Base-by-base conservation (phyloP, 2,888 invertebrate genomes). In the Ametastegia equiseti region DNA sequence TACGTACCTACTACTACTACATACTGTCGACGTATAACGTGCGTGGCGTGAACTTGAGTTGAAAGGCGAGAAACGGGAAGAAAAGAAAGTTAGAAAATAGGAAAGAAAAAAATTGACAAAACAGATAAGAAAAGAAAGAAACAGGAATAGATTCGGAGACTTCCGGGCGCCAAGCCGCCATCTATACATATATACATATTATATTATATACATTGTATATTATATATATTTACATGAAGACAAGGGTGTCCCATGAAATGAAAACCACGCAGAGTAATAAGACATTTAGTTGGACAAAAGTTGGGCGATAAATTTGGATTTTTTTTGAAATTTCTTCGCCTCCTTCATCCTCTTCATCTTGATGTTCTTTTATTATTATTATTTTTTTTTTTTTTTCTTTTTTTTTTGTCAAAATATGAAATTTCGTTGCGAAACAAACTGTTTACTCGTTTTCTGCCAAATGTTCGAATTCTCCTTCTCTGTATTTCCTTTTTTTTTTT, bases 41-140 rank as follows among this genome's bases (percentile, higher is more conserved):
- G 54, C 65, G 69, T n/a, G 80, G 78, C 30, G 45, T 73, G 81
- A 80, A 82, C 82, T 80, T 77, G 82, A 83, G 78, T 82, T 80
- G 77, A 81, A 73, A 83, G 42, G 47, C 65, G 79, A 33, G 65
- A 81, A 78, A 80, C 45, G 71, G 65, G 65, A 42, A 63, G 39
- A 79, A 81, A 75, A 45, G 69, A 78, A 11, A 50, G 27, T 45
- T 65, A 54, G 23, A 75, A 81, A 45, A 73, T 19, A 77, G 30
- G 13, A 33, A 39, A 13, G n/a, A n/a, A 27, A 27, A 50, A 60
- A 15, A 63, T 30, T 63, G 9, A 60, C 42, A 77, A 54, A 73
- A 81, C 80, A 75, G 60, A 81, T 79, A 81, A 50, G 39, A 81
- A 80, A 50, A 67, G 79, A 81, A 69, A 50, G 69, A 83, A 75